phyloP scores from a whole-genome alignment of 2,113 vertebrate genomes.

The Engraulis encrasicolus region DNA sequence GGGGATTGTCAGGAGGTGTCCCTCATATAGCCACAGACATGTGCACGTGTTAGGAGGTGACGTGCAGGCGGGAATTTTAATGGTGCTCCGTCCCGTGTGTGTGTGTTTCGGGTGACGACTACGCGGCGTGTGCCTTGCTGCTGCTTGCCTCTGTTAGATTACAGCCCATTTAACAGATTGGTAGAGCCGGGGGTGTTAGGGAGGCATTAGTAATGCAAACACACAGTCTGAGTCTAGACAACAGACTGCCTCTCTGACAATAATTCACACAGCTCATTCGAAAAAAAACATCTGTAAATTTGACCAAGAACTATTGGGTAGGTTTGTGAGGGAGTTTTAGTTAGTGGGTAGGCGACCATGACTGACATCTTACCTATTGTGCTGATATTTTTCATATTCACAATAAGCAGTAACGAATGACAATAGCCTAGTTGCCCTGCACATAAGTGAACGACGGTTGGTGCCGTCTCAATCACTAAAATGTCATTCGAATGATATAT shows the following conservation, averaged over 20 bases:
- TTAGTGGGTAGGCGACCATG: no score
- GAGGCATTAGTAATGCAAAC: background rate
- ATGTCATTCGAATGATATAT: no score
- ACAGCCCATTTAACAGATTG: slow-evolving; percentile 19
- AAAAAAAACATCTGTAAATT: background rate
- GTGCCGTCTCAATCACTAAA: no score
- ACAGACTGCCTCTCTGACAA: background rate
- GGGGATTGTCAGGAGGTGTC: background rate
- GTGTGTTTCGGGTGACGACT: background rate
- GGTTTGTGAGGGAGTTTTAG: no score
- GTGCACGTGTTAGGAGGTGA: background rate
- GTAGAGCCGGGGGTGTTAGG: background rate
- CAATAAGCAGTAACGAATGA: no score
- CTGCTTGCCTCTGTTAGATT: background rate
- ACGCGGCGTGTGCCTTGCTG: background rate
- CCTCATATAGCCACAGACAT: background rate
- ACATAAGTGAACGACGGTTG: no score
- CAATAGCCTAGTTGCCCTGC: no score
- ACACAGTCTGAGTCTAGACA: background rate
- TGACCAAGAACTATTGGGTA: no score
- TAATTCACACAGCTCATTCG: background rate
- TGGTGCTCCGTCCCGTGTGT: background rate
- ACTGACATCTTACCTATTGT: no score
- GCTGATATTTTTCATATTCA: no score
- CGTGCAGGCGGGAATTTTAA: background rate